phyloP scores from a whole-genome alignment of 2,797 vertebrate genomes.

The Alexandromys oeconomus region DNA sequence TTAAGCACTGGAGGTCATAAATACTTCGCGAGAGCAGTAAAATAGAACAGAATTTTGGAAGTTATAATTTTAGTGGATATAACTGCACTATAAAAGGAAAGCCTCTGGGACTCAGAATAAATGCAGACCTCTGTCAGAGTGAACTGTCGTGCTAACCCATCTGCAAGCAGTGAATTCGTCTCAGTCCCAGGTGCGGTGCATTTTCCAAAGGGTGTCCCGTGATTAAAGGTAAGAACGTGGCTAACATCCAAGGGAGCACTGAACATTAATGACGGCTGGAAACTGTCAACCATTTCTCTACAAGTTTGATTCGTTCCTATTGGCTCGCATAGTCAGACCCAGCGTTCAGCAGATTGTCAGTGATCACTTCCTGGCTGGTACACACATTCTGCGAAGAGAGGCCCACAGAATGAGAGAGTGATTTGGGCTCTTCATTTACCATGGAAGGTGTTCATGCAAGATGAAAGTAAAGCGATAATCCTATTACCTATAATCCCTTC shows the following conservation, averaged over 20 bases:
- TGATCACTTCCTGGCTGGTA: slow-evolving; percentile 21
- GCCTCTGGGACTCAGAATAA: slow-evolving; percentile 87
- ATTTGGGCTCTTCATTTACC: slow-evolving; percentile 57
- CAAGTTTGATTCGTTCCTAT: slow-evolving; percentile 84
- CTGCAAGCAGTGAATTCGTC: slow-evolving; percentile 89
- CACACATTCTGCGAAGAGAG: slow-evolving; percentile 17
- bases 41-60: slow-evolving; percentile 91
- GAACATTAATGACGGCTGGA: slow-evolving; percentile 87
- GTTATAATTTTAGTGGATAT: slow-evolving; percentile 91
- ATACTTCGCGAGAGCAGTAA: slow-evolving; percentile 89
- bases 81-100: slow-evolving; percentile 89
- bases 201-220: slow-evolving; percentile 87
- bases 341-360: slow-evolving; percentile 57
- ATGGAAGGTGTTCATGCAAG: neutral
- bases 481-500: slow-evolving; percentile 66
- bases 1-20: slow-evolving; percentile 88
- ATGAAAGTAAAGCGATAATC: slow-evolving; percentile 72
- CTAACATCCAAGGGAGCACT: slow-evolving; percentile 85
- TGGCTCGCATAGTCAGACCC: slow-evolving; percentile 70
- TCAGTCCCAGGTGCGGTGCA: slow-evolving; percentile 87
- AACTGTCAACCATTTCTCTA: slow-evolving; percentile 87
- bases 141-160: slow-evolving; percentile 87
- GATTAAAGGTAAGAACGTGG: slow-evolving; percentile 89
- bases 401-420: neutral
- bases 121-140: slow-evolving; percentile 87